Base-by-base conservation (phyloP, 30 jellyfish, hydroid and myxozoan genomes). In the Morbakka virulenta region DNA sequence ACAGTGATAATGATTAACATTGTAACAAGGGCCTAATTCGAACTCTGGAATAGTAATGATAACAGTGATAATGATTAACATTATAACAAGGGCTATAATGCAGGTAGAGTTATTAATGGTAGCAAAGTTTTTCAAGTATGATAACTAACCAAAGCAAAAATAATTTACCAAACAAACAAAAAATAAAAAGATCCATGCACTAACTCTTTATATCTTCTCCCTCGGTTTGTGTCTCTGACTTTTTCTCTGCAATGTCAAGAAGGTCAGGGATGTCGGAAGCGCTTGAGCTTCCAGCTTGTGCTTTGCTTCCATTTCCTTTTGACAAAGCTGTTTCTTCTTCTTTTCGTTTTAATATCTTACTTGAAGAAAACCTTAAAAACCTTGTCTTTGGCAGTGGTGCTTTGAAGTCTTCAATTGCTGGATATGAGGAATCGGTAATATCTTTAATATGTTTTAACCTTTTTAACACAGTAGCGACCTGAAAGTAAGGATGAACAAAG, bases 391-490 rank as follows among this genome's bases (percentile, higher is more conserved):
- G 76, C 1, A 75, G 27, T 2, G 62, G 3, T 70, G 70, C 72
- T 52, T 67, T 74, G 76, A 71, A 69, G 70, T 69, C 62, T 25
- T 81, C 85, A 12, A 81, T 28, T 13, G 93, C 93, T 12, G 85
- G 89, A 12, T 82, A 65, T 64, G 31, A 65, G 30, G 74, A 83
- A 62, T 89, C 94, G 4, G 57, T 2, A 25, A 89, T 61, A 30
- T 83, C 95, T 34, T 92, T 67, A 67, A 89, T 64, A 34, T 71
- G 62, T 32, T 84, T 85, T 48, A 89, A 61, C 50, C 95, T 36
- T 65, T 72, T 84, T 3, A 89, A 64, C 2, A 84, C 83, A 24
- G 84, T 62, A 4, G 97, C 95, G 23, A 82, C 93, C 97, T 89
- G 30, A n/a, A n/a, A n/a, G n/a, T n/a, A n/a, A n/a, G n/a, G 0